Conservation (phyloP, 2,888 invertebrate species). For the Himalopsyche tibetana region DNA sequence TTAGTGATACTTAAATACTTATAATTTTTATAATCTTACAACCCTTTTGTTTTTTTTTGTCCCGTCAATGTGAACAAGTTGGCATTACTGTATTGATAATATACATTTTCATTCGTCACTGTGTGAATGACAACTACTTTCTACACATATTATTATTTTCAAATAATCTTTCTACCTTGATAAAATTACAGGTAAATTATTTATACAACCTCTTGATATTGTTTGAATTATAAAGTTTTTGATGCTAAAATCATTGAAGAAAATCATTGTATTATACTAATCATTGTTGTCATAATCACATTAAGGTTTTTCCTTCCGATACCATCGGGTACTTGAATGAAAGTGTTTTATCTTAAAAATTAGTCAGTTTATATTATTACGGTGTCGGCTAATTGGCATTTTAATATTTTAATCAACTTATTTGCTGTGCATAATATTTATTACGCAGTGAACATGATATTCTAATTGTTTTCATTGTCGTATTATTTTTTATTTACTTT, state of each 20-base stretch:
- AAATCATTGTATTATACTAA: background rate
- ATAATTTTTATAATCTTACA: background rate
- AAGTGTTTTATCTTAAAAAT: background rate
- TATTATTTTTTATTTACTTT: too few relatives aligned
- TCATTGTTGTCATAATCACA: background rate
- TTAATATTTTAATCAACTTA: background rate
- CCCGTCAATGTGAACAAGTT: constrained; percentile 6
- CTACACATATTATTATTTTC: constrained; percentile 11
- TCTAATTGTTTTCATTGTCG: too few relatives aligned
- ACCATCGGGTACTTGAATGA: background rate
- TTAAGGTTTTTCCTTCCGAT: background rate
- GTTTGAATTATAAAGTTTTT: background rate
- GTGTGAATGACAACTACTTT: constrained; percentile 16
- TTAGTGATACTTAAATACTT: background rate
- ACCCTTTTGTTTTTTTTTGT: background rate
- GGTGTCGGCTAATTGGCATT: background rate
- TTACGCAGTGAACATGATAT: too few relatives aligned
- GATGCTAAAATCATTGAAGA: background rate
- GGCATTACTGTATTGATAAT: background rate
- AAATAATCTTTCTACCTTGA: background rate
- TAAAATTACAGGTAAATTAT: background rate
- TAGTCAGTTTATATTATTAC: background rate
- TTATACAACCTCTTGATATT: background rate
- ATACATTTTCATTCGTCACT: constrained; percentile 27
- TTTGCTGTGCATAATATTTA: too few relatives aligned